These are phyloP conservation scores for Oreamnos americanus DNA, from an alignment of 2,113 vertebrate species.

Conservation along the genomic window DNA sequence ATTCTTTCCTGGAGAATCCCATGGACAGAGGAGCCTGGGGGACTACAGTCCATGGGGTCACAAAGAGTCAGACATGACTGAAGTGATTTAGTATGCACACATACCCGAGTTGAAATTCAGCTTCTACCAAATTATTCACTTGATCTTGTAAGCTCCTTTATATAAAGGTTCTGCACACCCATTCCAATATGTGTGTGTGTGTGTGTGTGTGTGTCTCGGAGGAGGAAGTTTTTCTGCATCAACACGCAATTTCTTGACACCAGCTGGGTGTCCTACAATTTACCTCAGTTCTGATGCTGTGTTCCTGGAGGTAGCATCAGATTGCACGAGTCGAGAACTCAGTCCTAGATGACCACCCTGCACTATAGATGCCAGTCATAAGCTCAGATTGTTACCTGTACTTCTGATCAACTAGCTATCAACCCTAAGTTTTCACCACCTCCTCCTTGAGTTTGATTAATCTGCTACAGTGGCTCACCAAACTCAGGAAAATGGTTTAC, in stretches of 20 bases:
- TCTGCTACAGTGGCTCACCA: background rate
- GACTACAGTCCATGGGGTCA: background rate
- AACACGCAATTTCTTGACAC: background rate
- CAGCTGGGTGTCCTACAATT: background rate
- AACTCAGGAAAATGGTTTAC: background rate
- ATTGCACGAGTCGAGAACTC: background rate
- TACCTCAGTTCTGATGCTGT: background rate
- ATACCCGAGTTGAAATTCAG: background rate
- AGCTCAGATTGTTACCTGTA: background rate
- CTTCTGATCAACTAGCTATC: background rate
- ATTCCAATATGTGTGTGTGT: background rate
- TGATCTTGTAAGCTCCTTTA: background rate
- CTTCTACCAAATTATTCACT: background rate
- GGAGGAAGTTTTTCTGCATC: background rate
- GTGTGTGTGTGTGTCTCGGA: background rate
- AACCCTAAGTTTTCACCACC: background rate
- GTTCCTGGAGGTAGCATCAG: background rate
- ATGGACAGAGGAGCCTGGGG: background rate
- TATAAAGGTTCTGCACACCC: background rate
- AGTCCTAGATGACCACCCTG: background rate
- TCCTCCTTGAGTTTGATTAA: background rate
- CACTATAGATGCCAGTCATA: background rate
- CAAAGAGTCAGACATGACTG: background rate
- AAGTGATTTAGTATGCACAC: background rate
- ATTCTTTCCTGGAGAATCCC: background rate